Base-by-base conservation (phyloP, 2,797 vertebrate genomes). In the Acipenser transmontanus region DNA sequence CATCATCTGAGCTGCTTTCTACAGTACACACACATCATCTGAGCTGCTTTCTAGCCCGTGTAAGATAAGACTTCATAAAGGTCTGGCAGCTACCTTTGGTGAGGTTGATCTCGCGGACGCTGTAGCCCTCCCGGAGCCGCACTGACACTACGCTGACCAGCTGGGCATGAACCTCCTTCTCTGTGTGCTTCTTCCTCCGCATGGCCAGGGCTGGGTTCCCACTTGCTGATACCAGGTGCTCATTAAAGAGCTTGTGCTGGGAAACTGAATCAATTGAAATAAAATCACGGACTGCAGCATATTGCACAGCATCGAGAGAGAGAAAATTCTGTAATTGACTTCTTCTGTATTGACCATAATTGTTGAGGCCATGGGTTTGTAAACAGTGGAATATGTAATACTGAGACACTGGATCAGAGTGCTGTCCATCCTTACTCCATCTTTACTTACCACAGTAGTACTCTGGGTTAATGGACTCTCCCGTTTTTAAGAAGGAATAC, bases 241-340 rank as follows among this genome's bases (percentile, higher is more conserved):
- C 96, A 1, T 99, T 98, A 79, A 99, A 99, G n/a, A 99, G 83
- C 70, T 94, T 94, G 82, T 98, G 95, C 81, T 99, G 95, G 34
- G 95, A 94, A 73, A 93, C 97, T 99, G 74, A 51, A 59, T 74
- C n/a, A 72, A 47, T 8, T 13, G 34, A 34, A 34, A 34, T 34
- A 4, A 34, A 34, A 34, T 52, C 8, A 52, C 8, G 8, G 7
- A 52, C 51, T 8, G 51, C 12, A 52, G 51, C 51, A 12, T 34
- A 34, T 11, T 52, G 51, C 51, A 7, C 14, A 65, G 49, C 63
- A 13, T 12, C 61, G 50, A 17, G 47, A 61, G 14, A 20, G 13
- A 7, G 13, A 20, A 61, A 34, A 34, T 34, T 34, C 34, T 3
- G 34, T 34, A 34, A 34, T 34, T 34, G 34, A 34, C 34, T 34